phyloP scores from a whole-genome alignment of 2,113 vertebrate genomes.

The Antennarius striatus region DNA sequence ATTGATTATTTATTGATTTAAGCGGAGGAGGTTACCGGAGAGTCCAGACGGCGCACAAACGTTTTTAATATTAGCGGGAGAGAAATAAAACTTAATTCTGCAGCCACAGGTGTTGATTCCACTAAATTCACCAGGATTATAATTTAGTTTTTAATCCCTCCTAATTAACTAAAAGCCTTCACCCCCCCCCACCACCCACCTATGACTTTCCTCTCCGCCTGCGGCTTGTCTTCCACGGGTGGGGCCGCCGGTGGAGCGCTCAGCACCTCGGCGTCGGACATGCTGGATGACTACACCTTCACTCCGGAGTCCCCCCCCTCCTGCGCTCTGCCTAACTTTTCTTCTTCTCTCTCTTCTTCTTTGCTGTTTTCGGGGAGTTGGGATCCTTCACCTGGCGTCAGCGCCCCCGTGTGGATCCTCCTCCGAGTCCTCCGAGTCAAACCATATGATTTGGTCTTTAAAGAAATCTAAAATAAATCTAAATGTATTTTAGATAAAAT shows the following conservation, averaged over 20 bases:
- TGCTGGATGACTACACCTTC: constrained; percentile 52
- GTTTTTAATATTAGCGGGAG: no score
- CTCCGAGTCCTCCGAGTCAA: neutral
- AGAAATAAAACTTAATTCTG: no score
- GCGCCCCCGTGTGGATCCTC: neutral
- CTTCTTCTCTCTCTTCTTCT: constrained; percentile 22
- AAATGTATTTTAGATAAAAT: no score
- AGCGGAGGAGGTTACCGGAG: no score
- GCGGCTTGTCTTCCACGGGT: constrained; percentile 58
- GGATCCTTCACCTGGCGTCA: neutral
- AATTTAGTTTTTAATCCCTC: no score
- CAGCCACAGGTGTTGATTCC: no score
- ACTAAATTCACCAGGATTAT: no score
- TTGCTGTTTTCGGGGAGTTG: neutral
- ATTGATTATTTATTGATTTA: no score
- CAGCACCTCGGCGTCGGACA: constrained; percentile 80
- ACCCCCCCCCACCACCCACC: constrained; percentile 58
- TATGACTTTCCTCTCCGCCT: constrained; percentile 79
- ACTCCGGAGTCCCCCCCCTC: constrained; percentile 57
- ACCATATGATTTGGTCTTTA: neutral
- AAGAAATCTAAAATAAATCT: no score
- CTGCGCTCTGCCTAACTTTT: constrained; percentile 54
- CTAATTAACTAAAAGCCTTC: no score
- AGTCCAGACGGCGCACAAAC: no score
- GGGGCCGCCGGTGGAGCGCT: constrained; percentile 63